These are phyloP conservation scores for Ptychoptera albimana DNA, from an alignment of 2,888 invertebrate species.

Conservation along the genomic window DNA sequence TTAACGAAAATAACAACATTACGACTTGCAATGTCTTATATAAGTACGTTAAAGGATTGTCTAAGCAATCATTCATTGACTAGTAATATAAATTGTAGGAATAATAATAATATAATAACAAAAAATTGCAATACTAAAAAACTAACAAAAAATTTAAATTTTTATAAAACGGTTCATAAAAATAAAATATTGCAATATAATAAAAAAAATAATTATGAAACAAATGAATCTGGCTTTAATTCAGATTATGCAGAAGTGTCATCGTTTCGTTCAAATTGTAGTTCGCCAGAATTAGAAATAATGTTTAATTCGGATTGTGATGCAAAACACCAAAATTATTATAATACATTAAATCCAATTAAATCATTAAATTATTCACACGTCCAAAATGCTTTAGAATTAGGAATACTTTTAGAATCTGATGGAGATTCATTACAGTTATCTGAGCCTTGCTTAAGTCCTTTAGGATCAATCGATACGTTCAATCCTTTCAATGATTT, in stretches of 20 bases:
- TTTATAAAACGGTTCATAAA: too few species aligned
- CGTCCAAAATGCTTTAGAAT: conserved; percentile 16
- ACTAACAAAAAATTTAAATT: too few species aligned
- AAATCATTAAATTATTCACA: not conserved
- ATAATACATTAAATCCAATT: not conserved
- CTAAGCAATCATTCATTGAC: conserved; percentile 24
- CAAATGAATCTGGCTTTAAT: too few species aligned
- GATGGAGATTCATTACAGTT: conserved; percentile 39
- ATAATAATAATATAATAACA: conserved; percentile 6
- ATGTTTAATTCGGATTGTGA: too few species aligned
- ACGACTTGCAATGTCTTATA: conserved; percentile 75
- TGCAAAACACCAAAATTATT: too few species aligned
- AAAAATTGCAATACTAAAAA: too few species aligned
- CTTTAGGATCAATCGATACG: conserved; percentile 11
- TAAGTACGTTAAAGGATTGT: conserved; percentile 54
- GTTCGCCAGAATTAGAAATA: too few species aligned
- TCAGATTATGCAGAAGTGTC: too few species aligned
- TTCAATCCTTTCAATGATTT: conserved; percentile 26
- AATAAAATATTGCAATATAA: too few species aligned
- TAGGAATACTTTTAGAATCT: conserved; percentile 37
- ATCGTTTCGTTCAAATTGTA: too few species aligned
- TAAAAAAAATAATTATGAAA: too few species aligned
- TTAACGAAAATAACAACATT: conserved; percentile 81
- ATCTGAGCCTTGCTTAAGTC: conserved; percentile 24
- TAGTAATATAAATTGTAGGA: conserved; percentile 1